Base-by-base conservation (phyloP, 2,797 vertebrate species). In the Telmatherina bonti region DNA sequence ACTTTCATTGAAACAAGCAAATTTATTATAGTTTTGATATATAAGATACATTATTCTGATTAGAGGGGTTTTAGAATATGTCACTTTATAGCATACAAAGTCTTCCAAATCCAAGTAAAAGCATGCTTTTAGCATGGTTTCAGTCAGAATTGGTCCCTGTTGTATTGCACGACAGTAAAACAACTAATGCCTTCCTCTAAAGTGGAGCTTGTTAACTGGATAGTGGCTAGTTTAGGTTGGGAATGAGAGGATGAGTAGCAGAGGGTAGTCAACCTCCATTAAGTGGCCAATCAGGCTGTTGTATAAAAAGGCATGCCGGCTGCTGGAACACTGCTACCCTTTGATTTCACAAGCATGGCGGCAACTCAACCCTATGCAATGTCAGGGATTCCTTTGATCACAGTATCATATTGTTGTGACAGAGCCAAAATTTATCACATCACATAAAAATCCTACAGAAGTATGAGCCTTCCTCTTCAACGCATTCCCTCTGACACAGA, bases 61-160 rank as follows among this genome's bases (percentile, higher is more conserved):
- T 65, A 62, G 72, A 89, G 79, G 68, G 67, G 26, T 76, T n/a
- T 85, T 70, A 63, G 67, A 82, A 74, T 72, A 76, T 78, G 80
- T 83, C 57, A 82, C 73, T 79, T 70, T 56, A 43, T 33, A 70
- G 73, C 57, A n/a, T 72, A 81, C 52, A 74, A 58, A 81, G 76
- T 76, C 70, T 76, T 65, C 79, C 70, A 89, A 82, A 60, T 73
- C 76, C 77, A 89, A 75, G 85, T 78, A 82, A 85, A 87, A 80
- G 74, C 88, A 87, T 88, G 89, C 84, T 66, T 49, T 81, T 38
- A 78, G 90, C 92, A 92, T 90, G 92, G 81, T 77, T 91, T 88
- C 79, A 88, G 90, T 93, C 93, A 92, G 92, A 93, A 93, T 87
- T 92, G 91, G 93, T 92, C 92, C 92, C 91, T 81, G 82, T 76